Conservation (phyloP, 2,797 vertebrate species). For the Rhinatrema bivittatum region DNA sequence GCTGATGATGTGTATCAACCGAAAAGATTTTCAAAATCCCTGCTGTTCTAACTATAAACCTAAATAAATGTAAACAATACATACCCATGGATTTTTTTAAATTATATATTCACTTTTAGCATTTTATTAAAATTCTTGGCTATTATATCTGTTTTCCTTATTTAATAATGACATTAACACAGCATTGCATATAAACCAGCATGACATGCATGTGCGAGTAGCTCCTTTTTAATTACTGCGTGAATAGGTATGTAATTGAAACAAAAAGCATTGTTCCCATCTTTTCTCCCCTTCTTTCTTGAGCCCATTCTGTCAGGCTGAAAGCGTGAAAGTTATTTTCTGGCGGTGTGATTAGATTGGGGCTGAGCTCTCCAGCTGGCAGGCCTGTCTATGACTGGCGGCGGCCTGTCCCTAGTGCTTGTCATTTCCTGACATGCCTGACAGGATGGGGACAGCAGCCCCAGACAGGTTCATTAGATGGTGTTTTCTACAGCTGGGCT, state of each 20-base stretch:
- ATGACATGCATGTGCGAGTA: constrained; percentile 11
- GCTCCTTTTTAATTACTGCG: constrained; percentile 41
- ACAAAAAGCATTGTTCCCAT: constrained; percentile 72
- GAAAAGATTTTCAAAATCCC: no score
- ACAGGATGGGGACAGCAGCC: constrained; percentile 98
- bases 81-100: no score
- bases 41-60: no score
- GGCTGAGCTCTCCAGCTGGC: constrained; percentile 98
- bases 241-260: constrained; percentile 51
- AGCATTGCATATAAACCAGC: constrained; percentile 37
- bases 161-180: constrained; percentile 45
- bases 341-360: constrained; percentile 98
- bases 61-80: no score
- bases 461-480: constrained; percentile 99
- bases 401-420: constrained; percentile 91
- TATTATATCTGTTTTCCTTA: constrained; percentile 5
- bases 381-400: constrained; percentile 97
- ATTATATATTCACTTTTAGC: neutral
- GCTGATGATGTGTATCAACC: no score
- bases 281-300: constrained; percentile 38
- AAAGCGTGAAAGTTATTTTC: constrained; percentile 78
- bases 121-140: neutral
- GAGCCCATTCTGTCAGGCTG: constrained; percentile 68
- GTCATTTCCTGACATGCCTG: constrained; percentile 98
- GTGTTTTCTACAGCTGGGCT: constrained; percentile 97